A percentile compares a stretch with the other conserved stretches of the same genome.
Evolutionary conservation across 2,888 invertebrate species (phyloP).

Genomic region (Micoletzkya japonica): DNA sequence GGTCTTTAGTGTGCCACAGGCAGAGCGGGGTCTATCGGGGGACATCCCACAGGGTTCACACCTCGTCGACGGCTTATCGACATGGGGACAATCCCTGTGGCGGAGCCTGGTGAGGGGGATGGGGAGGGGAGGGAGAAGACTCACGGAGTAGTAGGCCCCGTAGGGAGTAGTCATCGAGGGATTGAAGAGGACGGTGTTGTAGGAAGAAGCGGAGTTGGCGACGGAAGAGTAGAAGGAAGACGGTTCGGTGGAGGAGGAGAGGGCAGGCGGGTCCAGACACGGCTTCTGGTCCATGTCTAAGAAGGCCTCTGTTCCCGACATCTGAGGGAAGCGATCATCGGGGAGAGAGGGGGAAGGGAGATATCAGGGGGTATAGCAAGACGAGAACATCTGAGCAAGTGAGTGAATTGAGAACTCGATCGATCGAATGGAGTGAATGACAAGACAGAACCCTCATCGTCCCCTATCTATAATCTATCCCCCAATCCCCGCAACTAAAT

Average conservation of each 20-base stretch:
- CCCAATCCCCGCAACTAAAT: background rate
- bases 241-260: background rate
- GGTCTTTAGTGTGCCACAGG: no score
- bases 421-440: background rate
- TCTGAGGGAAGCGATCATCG: background rate
- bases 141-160: constrained; percentile 2
- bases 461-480: constrained; percentile 7
- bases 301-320: constrained; percentile 10
- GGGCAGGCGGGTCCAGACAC: constrained; percentile 14
- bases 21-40: background rate
- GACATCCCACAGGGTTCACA: background rate
- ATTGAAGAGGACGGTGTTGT: background rate
- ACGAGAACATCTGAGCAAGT: background rate
- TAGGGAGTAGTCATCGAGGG: constrained; percentile 8
- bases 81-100: no score
- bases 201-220: background rate
- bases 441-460: background rate
- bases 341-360: background rate
- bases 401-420: background rate
- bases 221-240: constrained; percentile 11
- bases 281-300: constrained; percentile 35
- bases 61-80: no score
- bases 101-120: no score
- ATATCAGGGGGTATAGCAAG: background rate
- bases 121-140: background rate